These are phyloP conservation scores for Temnothorax curvispinosus DNA, from an alignment of 1,140 invertebrate species.

Conservation along the genomic window DNA sequence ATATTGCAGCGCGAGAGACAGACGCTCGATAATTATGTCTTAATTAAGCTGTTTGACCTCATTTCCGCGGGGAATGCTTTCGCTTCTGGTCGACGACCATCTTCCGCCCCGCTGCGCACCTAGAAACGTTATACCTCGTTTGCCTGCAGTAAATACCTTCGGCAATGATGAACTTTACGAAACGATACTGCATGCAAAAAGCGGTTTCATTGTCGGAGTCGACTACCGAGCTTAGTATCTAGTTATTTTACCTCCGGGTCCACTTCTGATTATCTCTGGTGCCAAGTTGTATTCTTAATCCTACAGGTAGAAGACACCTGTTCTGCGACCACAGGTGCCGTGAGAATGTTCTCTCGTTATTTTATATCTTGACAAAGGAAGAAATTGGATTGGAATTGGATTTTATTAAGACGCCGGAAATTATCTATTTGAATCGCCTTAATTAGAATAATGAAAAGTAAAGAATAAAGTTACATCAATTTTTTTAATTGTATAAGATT, in stretches of 20 bases:
- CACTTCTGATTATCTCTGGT: slow-evolving; percentile 1
- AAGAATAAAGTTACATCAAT: neutral
- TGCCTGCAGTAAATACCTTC: slow-evolving; percentile 70
- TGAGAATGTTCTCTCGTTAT: neutral
- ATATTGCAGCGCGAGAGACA: slow-evolving; percentile 60
- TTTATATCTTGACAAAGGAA: neutral
- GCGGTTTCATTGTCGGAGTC: slow-evolving; percentile 58
- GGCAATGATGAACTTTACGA: slow-evolving; percentile 64
- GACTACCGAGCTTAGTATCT: slow-evolving; percentile 2
- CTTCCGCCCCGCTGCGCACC: slow-evolving; percentile 65
- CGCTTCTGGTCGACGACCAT: slow-evolving; percentile 58
- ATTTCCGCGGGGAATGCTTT: slow-evolving; percentile 63
- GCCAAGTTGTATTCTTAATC: neutral
- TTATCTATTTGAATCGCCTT: neutral
- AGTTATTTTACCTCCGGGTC: slow-evolving; percentile 42
- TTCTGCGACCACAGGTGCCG: neutral
- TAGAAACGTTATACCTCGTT: slow-evolving; percentile 69
- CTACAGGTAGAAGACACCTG: neutral
- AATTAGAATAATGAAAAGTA: neutral
- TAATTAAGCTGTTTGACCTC: slow-evolving; percentile 80
- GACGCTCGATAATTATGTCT: slow-evolving; percentile 79
- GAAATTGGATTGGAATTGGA: slow-evolving; percentile 5
- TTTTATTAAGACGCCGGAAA: neutral
- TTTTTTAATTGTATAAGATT: neutral
- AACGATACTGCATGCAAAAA: slow-evolving; percentile 64